Percentiles rank a stretch among this genome's conserved stretches.
Evolutionary conservation across 2,797 vertebrate genomes (phyloP).

Genomic region (Philypnodon macrostomus): DNA sequence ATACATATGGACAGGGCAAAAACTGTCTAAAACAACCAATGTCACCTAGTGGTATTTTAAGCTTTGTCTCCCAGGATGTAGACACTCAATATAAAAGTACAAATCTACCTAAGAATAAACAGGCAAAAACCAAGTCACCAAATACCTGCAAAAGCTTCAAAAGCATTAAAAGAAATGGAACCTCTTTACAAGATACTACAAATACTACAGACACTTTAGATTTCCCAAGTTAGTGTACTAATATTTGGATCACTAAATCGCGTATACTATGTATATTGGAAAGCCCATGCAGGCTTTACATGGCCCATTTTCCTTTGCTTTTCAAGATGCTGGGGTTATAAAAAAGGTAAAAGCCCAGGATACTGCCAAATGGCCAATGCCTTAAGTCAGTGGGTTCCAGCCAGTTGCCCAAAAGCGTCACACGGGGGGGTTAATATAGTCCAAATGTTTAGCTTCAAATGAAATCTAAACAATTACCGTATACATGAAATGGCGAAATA

Average conservation of each 20-base stretch:
- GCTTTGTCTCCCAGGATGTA: background rate
- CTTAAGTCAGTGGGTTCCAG: too few relatives aligned
- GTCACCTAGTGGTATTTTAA: background rate
- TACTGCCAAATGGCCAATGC: too few relatives aligned
- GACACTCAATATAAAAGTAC: background rate
- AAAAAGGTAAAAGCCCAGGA: too few relatives aligned
- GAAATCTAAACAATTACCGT: too few relatives aligned
- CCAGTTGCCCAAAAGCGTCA: too few relatives aligned
- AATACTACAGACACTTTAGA: background rate
- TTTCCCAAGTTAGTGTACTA: background rate
- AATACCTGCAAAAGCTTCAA: too few relatives aligned
- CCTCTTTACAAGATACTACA: background rate
- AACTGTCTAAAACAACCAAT: too few relatives aligned
- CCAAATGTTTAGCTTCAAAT: too few relatives aligned
- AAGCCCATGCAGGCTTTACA: background rate
- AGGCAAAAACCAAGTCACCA: background rate
- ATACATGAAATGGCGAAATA: too few relatives aligned
- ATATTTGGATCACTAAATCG: slow-evolving; percentile 1
- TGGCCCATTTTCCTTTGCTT: background rate
- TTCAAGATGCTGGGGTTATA: too few relatives aligned
- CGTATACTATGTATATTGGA: background rate
- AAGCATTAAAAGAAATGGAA: background rate
- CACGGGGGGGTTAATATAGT: too few relatives aligned
- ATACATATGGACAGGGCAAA: too few relatives aligned
- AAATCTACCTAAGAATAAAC: background rate